These are phyloP conservation scores for Amphiprion clarkii DNA, from an alignment of 2,797 vertebrate species.

Conservation along the genomic window DNA sequence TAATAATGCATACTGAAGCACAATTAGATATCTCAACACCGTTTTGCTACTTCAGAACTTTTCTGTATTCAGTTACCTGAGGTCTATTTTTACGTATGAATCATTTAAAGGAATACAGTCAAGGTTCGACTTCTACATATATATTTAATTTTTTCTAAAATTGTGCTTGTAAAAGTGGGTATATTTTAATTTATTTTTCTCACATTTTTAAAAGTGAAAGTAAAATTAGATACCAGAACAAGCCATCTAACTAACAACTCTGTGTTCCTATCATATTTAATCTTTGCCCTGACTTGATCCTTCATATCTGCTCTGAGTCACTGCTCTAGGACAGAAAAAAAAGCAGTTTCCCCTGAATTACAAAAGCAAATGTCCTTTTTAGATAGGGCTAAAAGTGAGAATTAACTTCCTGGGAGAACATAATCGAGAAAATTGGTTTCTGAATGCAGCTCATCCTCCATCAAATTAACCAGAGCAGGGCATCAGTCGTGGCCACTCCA, in stretches of 20 bases:
- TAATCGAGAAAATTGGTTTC: slow-evolving; percentile 59
- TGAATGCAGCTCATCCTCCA: slow-evolving; percentile 50
- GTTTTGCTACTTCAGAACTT: slow-evolving; percentile 64
- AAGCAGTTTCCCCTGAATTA: not conserved
- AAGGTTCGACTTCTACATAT: slow-evolving; percentile 37
- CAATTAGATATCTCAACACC: slow-evolving; percentile 78
- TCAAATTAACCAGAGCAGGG: slow-evolving; percentile 39
- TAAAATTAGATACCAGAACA: slow-evolving; percentile 11
- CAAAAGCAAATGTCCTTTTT: slow-evolving; percentile 14
- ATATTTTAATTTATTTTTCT: not conserved
- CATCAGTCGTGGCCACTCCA: slow-evolving; percentile 20
- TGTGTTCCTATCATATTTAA: slow-evolving; percentile 1
- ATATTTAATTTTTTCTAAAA: not conserved
- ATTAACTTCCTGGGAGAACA: slow-evolving; percentile 26
- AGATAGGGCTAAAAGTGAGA: slow-evolving; percentile 14
- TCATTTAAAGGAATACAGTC: slow-evolving; percentile 59
- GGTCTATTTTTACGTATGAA: slow-evolving; percentile 55
- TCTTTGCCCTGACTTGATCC: not conserved
- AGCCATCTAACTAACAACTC: not conserved
- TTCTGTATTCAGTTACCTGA: slow-evolving; percentile 73
- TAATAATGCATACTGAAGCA: slow-evolving; percentile 77
- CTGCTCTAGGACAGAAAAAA: not conserved
- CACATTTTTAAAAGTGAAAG: slow-evolving; percentile 3
- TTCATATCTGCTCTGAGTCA: slow-evolving; percentile 1
- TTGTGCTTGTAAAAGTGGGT: not conserved